phyloP scores from a whole-genome alignment of 2,797 vertebrate species.

The Pyrocephalus nanus region DNA sequence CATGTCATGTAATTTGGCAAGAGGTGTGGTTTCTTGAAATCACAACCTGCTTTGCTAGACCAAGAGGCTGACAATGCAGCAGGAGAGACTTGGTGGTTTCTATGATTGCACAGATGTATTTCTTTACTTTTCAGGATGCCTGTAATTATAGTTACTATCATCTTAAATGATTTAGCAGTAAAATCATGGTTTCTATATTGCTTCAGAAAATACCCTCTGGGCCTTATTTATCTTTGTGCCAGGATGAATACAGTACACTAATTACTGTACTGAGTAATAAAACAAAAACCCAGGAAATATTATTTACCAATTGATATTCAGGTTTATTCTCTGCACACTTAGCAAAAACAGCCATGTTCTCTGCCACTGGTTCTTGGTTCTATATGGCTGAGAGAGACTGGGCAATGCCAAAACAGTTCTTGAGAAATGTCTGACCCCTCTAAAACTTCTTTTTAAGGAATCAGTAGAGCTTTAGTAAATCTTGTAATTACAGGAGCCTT shows the following conservation, averaged over 20 bases:
- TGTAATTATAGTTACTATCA: not conserved
- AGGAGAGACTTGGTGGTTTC: not conserved
- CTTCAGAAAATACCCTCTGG: constrained; percentile 32
- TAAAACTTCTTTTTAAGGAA: not conserved
- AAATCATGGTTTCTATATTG: constrained; percentile 32
- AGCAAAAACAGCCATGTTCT: not conserved
- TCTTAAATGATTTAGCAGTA: constrained; percentile 6
- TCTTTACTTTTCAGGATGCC: constrained; percentile 13
- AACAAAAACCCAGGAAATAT: not conserved
- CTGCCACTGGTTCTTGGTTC: not conserved
- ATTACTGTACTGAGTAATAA: not conserved
- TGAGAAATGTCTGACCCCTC: not conserved
- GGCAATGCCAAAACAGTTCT: not conserved
- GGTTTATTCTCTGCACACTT: not conserved
- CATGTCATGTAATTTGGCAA: not conserved
- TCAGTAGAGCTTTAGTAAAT: not conserved
- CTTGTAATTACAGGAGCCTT: not conserved
- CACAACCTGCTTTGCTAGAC: not conserved
- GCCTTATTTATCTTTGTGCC: not conserved
- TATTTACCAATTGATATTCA: not conserved
- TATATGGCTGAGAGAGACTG: not conserved
- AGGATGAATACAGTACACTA: not conserved
- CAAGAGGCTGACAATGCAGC: not conserved
- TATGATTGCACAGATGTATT: not conserved
- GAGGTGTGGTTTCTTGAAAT: constrained; percentile 21